Evolutionary conservation across 2,888 invertebrate genomes (phyloP), one percentile per base, ranked within the genome.

Genomic region (Lasius fuliginosus): DNA sequence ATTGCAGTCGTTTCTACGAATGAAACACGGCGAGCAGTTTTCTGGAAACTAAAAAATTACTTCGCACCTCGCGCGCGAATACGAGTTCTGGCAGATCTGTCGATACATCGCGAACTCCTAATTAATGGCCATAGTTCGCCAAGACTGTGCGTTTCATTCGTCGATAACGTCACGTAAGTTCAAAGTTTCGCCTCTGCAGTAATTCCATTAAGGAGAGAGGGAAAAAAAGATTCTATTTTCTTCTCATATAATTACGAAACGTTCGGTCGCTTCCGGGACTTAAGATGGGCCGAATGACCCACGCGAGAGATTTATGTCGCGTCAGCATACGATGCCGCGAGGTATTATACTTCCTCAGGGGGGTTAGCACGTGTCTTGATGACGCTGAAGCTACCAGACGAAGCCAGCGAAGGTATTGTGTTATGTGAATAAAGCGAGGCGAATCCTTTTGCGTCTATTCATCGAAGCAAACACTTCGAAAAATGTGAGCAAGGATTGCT

Each of bases 151-250:
- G 79, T 81, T 81, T 71, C 79, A 60, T 71, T 81, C 71, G 79
- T 60, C 79, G 71, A 81, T 81, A 81, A 81, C 79, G 71, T 62
- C 79, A 71, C 79, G 79, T 81, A 71, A 81, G 71, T 49, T 27
- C 46, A 60, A 62, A 81, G 79, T 81, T 81, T 62, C 46, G 71
- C 60, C n/a, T 60, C 79, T 36, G 46, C 42, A 81, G 79, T 81
- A 81, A 81, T 81, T 81, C 79, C 79, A 81, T 81, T 71, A 81
- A 18, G 68, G 9, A 46, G 11, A 23, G 64, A 36, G 40, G 15
- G 5, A 65, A 8, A 53, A 81, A 79, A 79, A 33, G 36, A 12
- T 23, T 27, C 12, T 9, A 71, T 71, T 81, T 71, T 71, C 18
- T 58, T 46, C 71, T n/a, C 73, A 36, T 81, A 81, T 81, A 81